Evolutionary conservation across 2,113 vertebrate species (phyloP).

Genomic region (Sphaerodactylus townsendi): DNA sequence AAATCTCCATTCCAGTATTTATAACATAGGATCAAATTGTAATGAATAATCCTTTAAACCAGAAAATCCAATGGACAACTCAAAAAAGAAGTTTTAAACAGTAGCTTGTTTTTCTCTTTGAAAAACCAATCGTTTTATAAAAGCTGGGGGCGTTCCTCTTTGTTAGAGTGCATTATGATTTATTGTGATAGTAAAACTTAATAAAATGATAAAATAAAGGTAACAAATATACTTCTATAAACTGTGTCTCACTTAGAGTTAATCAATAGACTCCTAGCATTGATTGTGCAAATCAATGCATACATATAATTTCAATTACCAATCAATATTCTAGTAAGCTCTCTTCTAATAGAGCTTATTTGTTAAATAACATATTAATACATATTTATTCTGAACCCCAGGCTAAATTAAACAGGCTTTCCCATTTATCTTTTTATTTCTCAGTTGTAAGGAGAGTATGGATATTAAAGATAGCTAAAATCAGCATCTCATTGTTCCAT

Average conservation of each 20-base stretch:
- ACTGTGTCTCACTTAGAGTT: conserved; percentile 25
- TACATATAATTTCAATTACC: conserved; percentile 49
- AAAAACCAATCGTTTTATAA: conserved; percentile 1
- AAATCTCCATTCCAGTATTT: not conserved
- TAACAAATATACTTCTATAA: not conserved
- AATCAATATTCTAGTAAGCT: conserved; percentile 37
- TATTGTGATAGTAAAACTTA: conserved; percentile 37
- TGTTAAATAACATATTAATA: conserved; percentile 49
- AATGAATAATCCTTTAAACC: not conserved
- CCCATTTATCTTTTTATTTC: not conserved
- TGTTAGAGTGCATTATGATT: conserved; percentile 29
- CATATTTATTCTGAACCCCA: conserved; percentile 19
- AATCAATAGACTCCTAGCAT: conserved; percentile 8
- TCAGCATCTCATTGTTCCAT: not conserved
- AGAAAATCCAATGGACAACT: conserved; percentile 5
- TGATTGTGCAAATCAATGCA: conserved; percentile 48
- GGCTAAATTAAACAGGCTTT: conserved; percentile 24
- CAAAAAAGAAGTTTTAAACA: not conserved
- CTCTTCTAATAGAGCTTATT: conserved; percentile 35
- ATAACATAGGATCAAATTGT: not conserved
- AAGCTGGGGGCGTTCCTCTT: conserved; percentile 7
- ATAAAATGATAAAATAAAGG: conserved; percentile 42
- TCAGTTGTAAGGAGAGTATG: not conserved
- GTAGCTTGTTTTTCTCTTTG: not conserved
- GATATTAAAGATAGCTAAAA: not conserved